These are phyloP conservation scores for Drymodes brunneopygia DNA, from an alignment of 2,113 vertebrate species.

Conservation along the genomic window DNA sequence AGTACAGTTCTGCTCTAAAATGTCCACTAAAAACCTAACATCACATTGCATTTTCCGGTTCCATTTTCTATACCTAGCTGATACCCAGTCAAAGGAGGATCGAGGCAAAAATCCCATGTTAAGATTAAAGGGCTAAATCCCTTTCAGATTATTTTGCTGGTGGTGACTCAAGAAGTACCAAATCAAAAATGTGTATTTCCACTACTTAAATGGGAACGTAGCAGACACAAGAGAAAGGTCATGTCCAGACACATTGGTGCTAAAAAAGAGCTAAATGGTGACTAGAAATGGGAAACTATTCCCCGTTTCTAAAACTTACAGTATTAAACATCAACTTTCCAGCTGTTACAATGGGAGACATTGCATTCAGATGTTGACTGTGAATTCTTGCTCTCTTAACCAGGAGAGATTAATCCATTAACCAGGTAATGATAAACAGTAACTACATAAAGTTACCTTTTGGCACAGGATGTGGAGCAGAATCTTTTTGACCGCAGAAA, in stretches of 20 bases:
- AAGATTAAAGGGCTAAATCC: neutral
- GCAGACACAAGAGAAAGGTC: neutral
- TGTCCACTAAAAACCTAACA: neutral
- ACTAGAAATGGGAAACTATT: neutral
- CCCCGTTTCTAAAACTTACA: neutral
- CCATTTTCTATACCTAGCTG: neutral
- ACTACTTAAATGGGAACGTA: neutral
- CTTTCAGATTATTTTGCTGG: neutral
- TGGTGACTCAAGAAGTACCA: neutral
- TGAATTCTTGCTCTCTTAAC: neutral
- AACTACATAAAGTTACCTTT: conserved; percentile 75
- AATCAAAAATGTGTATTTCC: neutral
- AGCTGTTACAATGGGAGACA: neutral
- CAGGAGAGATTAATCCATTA: neutral
- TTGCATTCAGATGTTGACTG: neutral
- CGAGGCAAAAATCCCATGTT: neutral
- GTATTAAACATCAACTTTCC: neutral
- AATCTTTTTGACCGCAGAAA: conserved; percentile 94
- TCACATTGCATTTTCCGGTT: neutral
- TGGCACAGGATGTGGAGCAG: conserved; percentile 95
- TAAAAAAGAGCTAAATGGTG: neutral
- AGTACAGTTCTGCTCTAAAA: neutral
- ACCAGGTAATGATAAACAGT: neutral
- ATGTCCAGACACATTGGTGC: neutral
- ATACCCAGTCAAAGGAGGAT: neutral